phyloP scores from a whole-genome alignment of 2,113 vertebrate species.

The Lepidothrix coronata region DNA sequence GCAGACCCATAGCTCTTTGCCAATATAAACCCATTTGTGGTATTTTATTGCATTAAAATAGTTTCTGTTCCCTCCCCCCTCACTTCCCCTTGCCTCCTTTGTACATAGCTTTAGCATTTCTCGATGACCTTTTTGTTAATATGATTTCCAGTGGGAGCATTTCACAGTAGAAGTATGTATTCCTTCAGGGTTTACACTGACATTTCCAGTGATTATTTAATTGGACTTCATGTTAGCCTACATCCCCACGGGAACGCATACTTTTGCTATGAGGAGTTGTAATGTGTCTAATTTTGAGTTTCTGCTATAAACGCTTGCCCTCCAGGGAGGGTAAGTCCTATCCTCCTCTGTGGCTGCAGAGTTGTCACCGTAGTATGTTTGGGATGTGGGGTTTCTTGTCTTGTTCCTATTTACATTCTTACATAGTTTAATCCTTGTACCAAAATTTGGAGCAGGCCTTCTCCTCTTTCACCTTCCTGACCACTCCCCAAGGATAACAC shows the following conservation, averaged over 20 bases:
- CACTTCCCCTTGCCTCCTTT: not conserved
- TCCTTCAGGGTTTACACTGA: conserved; percentile 50
- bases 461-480: not conserved
- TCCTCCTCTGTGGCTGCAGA: not conserved
- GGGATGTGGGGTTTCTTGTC: not conserved
- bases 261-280: conserved; percentile 64
- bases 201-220: conserved; percentile 74
- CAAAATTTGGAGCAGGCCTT: not conserved
- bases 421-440: not conserved
- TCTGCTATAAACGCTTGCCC: conserved; percentile 53
- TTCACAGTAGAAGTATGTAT: conserved; percentile 66
- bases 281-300: conserved; percentile 67
- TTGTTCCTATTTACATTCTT: not conserved
- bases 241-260: conserved; percentile 53
- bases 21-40: conserved; percentile 8
- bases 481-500: fast-evolving
- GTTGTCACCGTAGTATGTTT: not conserved
- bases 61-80: conserved; percentile 12
- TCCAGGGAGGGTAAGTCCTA: not conserved
- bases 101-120: conserved; percentile 21
- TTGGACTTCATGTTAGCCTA: conserved; percentile 53
- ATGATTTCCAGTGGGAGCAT: conserved; percentile 56
- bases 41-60: conserved; percentile 26
- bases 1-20: not conserved
- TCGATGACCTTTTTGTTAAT: conserved; percentile 63